phyloP scores from a whole-genome alignment of 2,888 invertebrate genomes.

The Nomada ferruginata region DNA sequence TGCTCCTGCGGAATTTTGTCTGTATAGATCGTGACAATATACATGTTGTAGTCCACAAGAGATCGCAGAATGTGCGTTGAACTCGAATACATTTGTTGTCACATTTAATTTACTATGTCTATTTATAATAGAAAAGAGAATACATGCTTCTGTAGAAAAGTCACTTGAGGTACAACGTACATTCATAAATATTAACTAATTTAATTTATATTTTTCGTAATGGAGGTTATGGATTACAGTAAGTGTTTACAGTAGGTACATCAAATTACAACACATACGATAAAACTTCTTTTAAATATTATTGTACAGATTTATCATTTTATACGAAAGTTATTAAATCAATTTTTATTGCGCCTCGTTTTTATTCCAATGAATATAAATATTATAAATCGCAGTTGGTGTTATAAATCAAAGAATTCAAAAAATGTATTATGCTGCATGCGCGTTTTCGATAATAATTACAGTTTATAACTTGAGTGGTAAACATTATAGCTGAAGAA shows the following conservation, averaged over 20 bases:
- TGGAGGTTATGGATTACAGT: constrained; percentile 62
- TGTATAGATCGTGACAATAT: not conserved
- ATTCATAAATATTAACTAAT: not conserved
- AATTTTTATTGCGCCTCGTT: not conserved
- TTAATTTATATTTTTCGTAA: constrained; percentile 2
- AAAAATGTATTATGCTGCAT: not conserved
- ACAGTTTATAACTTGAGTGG: not conserved
- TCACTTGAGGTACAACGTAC: not conserved
- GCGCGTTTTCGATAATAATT: not conserved
- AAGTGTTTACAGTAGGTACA: constrained; percentile 20
- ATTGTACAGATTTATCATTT: not conserved
- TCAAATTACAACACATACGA: not conserved
- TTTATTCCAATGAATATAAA: not conserved
- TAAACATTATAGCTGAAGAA: constrained; percentile 38
- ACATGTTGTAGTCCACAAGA: constrained; percentile 5
- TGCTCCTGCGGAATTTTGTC: not conserved
- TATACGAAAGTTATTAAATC: not conserved
- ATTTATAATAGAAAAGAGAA: not conserved
- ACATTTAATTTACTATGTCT: not conserved
- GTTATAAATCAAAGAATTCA: not conserved
- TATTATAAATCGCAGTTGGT: constrained; percentile 1
- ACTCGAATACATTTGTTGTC: constrained; percentile 8
- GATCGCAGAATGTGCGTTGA: constrained; percentile 28
- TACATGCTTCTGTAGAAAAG: not conserved
- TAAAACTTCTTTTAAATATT: not conserved